These are phyloP conservation scores for Damaliscus lunatus DNA, from an alignment of 2,113 vertebrate species.

Conservation along the genomic window DNA sequence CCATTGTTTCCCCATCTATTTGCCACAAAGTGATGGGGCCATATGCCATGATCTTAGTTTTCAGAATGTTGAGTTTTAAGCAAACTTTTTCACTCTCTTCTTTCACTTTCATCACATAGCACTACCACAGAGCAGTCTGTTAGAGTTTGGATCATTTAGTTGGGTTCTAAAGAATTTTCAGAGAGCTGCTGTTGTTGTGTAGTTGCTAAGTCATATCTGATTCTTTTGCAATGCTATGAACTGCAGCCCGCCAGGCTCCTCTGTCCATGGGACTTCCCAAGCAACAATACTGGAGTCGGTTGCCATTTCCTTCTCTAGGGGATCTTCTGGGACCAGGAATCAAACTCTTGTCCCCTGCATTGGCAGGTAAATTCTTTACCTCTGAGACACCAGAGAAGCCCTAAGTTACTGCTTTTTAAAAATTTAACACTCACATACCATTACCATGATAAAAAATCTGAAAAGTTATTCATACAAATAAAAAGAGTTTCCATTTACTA, in stretches of 20 bases:
- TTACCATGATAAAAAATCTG: constrained; percentile 8
- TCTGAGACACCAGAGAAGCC: background rate
- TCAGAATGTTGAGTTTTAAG: background rate
- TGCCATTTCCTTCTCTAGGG: background rate
- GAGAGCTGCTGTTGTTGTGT: background rate
- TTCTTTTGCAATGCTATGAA: background rate
- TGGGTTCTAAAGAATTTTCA: constrained; percentile 34
- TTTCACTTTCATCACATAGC: background rate
- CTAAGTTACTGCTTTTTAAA: background rate
- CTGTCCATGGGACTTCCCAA: background rate
- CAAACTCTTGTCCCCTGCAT: background rate
- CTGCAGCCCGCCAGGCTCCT: background rate
- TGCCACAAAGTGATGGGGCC: background rate
- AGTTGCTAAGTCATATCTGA: background rate
- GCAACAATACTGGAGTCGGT: background rate
- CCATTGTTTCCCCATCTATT: background rate
- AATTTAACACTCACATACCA: background rate
- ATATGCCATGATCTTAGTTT: background rate
- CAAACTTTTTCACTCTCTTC: background rate
- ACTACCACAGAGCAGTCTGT: background rate
- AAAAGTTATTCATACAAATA: constrained; percentile 33
- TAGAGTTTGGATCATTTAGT: constrained; percentile 17
- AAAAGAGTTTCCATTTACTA: background rate
- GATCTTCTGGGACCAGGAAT: background rate
- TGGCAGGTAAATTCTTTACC: background rate